Base-by-base conservation (phyloP, 2,797 vertebrate genomes). In the Rhodeus uyekii region DNA sequence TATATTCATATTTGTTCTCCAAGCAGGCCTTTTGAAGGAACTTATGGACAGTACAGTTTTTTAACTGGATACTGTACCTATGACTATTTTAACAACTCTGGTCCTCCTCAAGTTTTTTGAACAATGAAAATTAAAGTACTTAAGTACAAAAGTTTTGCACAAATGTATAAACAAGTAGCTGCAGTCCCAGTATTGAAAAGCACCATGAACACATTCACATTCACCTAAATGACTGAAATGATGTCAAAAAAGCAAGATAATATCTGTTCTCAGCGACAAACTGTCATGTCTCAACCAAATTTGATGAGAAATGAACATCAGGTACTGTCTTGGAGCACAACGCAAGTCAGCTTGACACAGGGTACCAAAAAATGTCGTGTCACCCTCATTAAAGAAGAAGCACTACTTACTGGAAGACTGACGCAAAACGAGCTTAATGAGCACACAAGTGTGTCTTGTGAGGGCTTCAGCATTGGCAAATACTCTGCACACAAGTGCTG, bases 311-410 rank as follows among this genome's bases (percentile, higher is more conserved):
- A 46, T 34, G 9, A 32, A 36, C 4, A 1, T 64, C n/a, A 74
- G 27, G 18, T 38, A n/a, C 69, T 74, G 60, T 36, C 22, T 61
- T 27, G 39, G n/a, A 80, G 68, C n/a, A 27, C 78, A 71, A 34
- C 39, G 36, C 27, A 48, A 73, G 55, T 63, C 68, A 39, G 32
- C 74, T 61, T 74, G 58, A 73, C 68, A 50, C 42, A 6, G 24
- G 53, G 16, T 73, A 69, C 6, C n/a, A 60, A 48, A 29, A 64
- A 29, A 38, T 64, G 44, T 74, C 69, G 6, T 32, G 79, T 12
- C 69, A 53, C n/a, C 42, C 46, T 64, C 60, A 75, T 81, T 81
- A 81, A 34, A 7, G 19, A 38, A 74, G 36, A 8, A 64, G 79
- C 34, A 46, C 36, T 42, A 64, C 7, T 50, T 39, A 32, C 44